These are phyloP conservation scores for Microplitis deprimator DNA, from an alignment of 2,888 invertebrate species.

Conservation along the genomic window DNA sequence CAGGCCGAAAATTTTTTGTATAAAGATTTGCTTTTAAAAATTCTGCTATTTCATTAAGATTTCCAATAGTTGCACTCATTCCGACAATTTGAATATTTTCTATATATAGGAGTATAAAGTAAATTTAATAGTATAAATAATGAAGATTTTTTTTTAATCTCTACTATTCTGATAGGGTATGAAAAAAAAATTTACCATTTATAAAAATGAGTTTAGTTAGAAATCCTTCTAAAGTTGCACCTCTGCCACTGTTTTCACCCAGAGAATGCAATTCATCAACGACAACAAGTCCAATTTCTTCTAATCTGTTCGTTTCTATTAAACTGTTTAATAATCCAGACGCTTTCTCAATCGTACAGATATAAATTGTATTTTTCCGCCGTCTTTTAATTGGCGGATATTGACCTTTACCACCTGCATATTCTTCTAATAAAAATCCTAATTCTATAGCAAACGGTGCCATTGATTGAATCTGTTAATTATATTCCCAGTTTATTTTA, in stretches of 20 bases:
- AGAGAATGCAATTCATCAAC: conserved; percentile 95
- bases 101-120: conserved; percentile 60
- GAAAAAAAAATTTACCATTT: conserved; percentile 73
- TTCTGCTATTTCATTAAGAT: conserved; percentile 83
- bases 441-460: conserved; percentile 90
- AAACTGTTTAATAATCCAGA: conserved; percentile 88
- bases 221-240: conserved; percentile 87
- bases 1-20: conserved; percentile 89
- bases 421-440: conserved; percentile 94
- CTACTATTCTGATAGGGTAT: neutral
- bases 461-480: conserved; percentile 82
- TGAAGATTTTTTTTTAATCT: conserved; percentile 8
- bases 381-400: conserved; percentile 87
- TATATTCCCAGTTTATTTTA: conserved; percentile 23
- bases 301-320: conserved; percentile 82
- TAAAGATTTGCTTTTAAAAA: conserved; percentile 89
- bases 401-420: conserved; percentile 90
- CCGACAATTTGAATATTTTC: conserved; percentile 88
- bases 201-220: conserved; percentile 84
- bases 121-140: conserved; percentile 8
- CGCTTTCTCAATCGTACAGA: conserved; percentile 97
- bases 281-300: conserved; percentile 74
- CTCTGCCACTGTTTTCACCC: conserved; percentile 87
- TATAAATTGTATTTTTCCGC: conserved; percentile 85
- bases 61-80: conserved; percentile 98